phyloP scores from a whole-genome alignment of 2,888 invertebrate species.

The Thyatira batis region DNA sequence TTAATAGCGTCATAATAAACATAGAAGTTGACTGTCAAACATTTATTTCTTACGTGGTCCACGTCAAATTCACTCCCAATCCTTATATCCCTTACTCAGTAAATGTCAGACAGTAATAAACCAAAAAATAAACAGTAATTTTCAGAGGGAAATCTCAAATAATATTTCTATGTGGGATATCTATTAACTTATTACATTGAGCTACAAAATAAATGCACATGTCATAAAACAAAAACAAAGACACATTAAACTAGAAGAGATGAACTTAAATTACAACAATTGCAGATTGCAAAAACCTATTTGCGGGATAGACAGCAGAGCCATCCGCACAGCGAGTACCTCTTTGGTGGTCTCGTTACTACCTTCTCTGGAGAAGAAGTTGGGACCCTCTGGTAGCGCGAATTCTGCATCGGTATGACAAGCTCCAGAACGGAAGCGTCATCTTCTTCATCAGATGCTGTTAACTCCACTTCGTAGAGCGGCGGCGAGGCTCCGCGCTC shows the following conservation, averaged over 20 bases:
- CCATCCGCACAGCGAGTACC: conserved; percentile 29
- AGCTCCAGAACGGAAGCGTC: conserved; percentile 68
- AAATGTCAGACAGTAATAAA: neutral
- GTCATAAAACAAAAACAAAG: neutral
- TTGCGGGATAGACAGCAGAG: conserved; percentile 58
- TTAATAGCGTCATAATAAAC: neutral
- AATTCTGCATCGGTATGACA: conserved; percentile 64
- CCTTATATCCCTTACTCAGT: neutral
- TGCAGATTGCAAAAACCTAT: conserved; percentile 22
- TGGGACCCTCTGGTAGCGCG: conserved; percentile 55
- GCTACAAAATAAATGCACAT: neutral
- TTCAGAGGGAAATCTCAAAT: no score
- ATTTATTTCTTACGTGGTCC: neutral
- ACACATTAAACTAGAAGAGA: neutral
- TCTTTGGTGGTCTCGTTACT: conserved; percentile 29
- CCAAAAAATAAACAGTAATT: no score
- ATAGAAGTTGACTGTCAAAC: neutral
- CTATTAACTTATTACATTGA: no score
- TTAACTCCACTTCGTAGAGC: conserved; percentile 69
- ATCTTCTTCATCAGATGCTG: conserved; percentile 74
- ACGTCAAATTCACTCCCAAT: neutral
- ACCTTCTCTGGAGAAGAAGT: conserved; percentile 53
- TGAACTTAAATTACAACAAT: neutral
- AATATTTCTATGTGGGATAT: no score
- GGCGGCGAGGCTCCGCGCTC: conserved; percentile 63